Base-by-base conservation (phyloP, 2,888 invertebrate genomes). In the Ceriagrion tenellum region DNA sequence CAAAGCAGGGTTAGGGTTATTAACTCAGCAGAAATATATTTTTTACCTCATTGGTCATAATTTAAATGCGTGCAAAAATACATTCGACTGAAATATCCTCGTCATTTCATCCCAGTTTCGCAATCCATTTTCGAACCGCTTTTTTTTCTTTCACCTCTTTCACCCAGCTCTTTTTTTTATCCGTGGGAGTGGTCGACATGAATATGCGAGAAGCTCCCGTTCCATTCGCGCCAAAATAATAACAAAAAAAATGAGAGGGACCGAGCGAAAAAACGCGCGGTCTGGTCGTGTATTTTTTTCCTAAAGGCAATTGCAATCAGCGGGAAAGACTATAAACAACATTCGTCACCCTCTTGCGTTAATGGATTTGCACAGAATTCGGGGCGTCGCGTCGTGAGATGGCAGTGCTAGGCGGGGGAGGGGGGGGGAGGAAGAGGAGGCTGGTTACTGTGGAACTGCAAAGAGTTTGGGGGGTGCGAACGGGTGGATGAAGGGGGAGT, bases 331-430 rank as follows among this genome's bases (percentile, higher is more conserved):
- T 93, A 69, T 93, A 93, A 93, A 93, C 69, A 69, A 93, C 93
- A 69, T 69, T 93, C 93, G 93, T 93, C 93, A 93, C 93, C 93
- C 74, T 81, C 69, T 47, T 47, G 47, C 56, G 93, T 30, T 93
- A 93, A 93, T 93, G 93, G 93, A 93, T 93, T 93, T 93, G 93
- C 93, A 93, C 63, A 69, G 93, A 93, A 93, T 93, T 69, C 69
- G 23, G 69, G 93, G 30, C 35, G 30, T 69, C 30, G n/a, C 35
- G 74, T 30, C 26, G 47, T 69, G 69, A n/a, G 69, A 3, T 16
- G 23, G 26, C 10, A 23, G 26, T 23, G 23, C 1, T n/a, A 20
- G 59, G 69, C 1, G 69, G 69, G 69, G 69, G 69, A 12, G 69
- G 69, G 74, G 74, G 23, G 63, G 63, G 26, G 63, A 23, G 4